Evolutionary conservation across 2,797 vertebrate species (phyloP).

Genomic region (Anisognathus igniventris): DNA sequence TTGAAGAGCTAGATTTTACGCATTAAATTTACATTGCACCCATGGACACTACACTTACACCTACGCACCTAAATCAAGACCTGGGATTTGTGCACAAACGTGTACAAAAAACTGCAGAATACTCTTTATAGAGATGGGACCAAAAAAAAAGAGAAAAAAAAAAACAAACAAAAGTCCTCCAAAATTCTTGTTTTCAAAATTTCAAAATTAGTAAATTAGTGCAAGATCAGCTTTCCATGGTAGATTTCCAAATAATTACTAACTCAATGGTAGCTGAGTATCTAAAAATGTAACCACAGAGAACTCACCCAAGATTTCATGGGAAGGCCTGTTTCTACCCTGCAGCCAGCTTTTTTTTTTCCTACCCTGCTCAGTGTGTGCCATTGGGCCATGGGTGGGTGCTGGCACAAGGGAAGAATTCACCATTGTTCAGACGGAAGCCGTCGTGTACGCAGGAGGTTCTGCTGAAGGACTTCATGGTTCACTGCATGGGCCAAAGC

Average conservation of each 20-base stretch:
- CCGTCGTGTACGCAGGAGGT: neutral
- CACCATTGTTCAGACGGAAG: neutral
- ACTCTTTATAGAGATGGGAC: neutral
- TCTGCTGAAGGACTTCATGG: neutral
- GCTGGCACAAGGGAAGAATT: neutral
- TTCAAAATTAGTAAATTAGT: neutral
- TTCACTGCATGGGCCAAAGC: neutral
- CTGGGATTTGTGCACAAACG: neutral
- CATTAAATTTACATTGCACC: neutral
- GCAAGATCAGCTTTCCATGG: neutral
- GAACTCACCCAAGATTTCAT: neutral
- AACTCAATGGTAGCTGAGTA: neutral
- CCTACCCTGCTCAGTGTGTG: neutral
- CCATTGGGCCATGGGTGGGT: neutral
- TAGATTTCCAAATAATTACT: neutral
- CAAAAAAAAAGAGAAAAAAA: accelerated
- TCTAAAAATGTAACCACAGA: neutral
- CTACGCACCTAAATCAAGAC: neutral
- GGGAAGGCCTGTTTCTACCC: neutral
- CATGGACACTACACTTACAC: neutral
- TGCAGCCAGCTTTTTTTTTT: neutral
- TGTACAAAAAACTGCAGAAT: neutral
- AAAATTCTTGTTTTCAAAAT: neutral
- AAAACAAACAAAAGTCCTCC: neutral
- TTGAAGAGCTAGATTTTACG: neutral